These are phyloP conservation scores for Glossosoma conforme DNA, from an alignment of 1,140 invertebrate genomes.

Conservation along the genomic window DNA sequence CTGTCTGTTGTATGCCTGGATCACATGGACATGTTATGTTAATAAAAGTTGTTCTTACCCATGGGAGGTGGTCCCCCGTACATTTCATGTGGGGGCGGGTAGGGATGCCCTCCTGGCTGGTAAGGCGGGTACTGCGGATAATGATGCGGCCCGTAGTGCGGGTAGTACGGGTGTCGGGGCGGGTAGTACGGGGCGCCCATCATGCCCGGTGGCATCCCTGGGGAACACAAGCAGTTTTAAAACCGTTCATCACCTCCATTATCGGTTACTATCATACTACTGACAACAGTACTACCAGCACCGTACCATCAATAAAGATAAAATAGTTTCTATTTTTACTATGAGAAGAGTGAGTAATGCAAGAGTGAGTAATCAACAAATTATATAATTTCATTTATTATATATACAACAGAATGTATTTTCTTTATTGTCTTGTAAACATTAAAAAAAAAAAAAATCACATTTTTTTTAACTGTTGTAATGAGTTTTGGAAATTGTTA, in stretches of 20 bases:
- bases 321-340: neutral
- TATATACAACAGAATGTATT: neutral
- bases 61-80: slow-evolving; percentile 16
- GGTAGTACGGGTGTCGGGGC: slow-evolving; percentile 60
- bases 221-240: slow-evolving; percentile 34
- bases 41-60: too few relatives aligned
- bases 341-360: neutral
- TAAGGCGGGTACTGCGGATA: slow-evolving; percentile 35
- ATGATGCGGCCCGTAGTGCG: slow-evolving; percentile 54
- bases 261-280: neutral
- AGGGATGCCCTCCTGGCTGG: slow-evolving; percentile 14
- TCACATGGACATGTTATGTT: slow-evolving; percentile 25
- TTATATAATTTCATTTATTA: neutral
- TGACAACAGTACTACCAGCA: neutral
- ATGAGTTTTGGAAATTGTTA: neutral
- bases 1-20: slow-evolving; percentile 14
- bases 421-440: too few relatives aligned
- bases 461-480: neutral
- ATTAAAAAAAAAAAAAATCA: neutral
- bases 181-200: slow-evolving; percentile 57
- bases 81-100: slow-evolving; percentile 20
- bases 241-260: neutral
- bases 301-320: too few relatives aligned
- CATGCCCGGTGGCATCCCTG: slow-evolving; percentile 42
- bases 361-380: too few relatives aligned